Percentiles rank a stretch among this genome's conserved stretches.
These are phyloP conservation scores for Nannoperca australis DNA, from an alignment of 2,797 vertebrate species.

Conservation along the genomic window DNA sequence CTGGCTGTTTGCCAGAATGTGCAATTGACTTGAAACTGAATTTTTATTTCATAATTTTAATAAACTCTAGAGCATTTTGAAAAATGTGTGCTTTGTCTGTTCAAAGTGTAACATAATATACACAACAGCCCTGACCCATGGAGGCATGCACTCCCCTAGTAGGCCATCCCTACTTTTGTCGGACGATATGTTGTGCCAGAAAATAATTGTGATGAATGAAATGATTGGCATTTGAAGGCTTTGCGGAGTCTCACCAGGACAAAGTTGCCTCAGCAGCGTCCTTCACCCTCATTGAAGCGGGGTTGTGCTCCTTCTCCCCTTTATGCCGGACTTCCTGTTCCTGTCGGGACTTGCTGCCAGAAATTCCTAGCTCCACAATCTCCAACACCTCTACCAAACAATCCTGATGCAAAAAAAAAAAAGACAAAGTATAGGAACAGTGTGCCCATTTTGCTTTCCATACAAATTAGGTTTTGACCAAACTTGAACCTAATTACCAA, in stretches of 20 bases:
- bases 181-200: no score
- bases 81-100: neutral
- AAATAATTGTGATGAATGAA: no score
- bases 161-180: no score
- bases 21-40: neutral
- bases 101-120: no score
- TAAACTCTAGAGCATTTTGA: neutral
- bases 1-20: neutral
- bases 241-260: conserved; percentile 88
- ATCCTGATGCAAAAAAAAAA: conserved; percentile 82
- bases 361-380: conserved; percentile 97
- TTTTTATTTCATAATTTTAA: no score
- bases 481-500: neutral
- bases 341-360: conserved; percentile 94
- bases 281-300: conserved; percentile 97
- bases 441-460: neutral
- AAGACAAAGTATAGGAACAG: no score
- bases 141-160: no score
- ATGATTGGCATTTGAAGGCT: no score
- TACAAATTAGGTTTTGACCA: neutral
- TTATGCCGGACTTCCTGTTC: conserved; percentile 95
- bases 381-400: conserved; percentile 96
- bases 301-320: conserved; percentile 96
- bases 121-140: no score
- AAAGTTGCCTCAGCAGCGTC: conserved; percentile 96